Evolutionary conservation across 2,888 invertebrate species (phyloP), one percentile per base, ranked within the genome.

Genomic region (Ichneumoninae sp.): DNA sequence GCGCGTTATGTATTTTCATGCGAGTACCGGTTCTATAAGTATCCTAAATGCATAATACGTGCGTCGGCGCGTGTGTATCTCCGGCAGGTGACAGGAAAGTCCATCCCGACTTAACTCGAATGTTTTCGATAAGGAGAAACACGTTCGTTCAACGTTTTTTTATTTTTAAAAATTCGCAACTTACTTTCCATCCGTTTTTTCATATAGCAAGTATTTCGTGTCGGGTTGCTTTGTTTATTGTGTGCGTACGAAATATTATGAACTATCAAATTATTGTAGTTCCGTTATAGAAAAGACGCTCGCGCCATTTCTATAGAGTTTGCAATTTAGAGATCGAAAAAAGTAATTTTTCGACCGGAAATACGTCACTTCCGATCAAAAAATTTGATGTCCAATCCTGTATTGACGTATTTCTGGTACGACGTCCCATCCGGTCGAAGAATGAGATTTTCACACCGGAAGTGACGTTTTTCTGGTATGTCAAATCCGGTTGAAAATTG

Each of bases 1-100:
- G 79, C 74, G 47, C 74, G 57, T 80, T 76, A 44, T 68, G 66
- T 62, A 69, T 77, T 80, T 74, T 57, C 36, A 68, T 68, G 40
- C 36, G 26, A 70, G 62, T 81, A 40, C 26, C 60, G 10, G 19
- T n/a, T 19, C 50, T 50, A 62, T 30, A 65, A 62, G 40, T 77
- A 77, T 66, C 50, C 65, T 33, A 62, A 77, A 19, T 80, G 33
- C 44, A 44, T 44, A 44, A 44, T 69, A 52, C 54, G 36, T 60
- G 16, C 66, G 22, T 44, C 22, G 78, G 66, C 70, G 52, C 33
- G 5, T 44, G 40, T 40, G 79, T 72, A 52, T 69, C 60, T 52
- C 44, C 36, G 36, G 13, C 68, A 80, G 50, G 54, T 71, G 36
- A 69, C 80, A 72, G 40, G 40, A 47, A 74, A 76, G 52, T 52